Evolutionary conservation across 2,113 vertebrate species (phyloP), one percentile per base, ranked within the genome.

Genomic region (Opisthocomus hoazin): DNA sequence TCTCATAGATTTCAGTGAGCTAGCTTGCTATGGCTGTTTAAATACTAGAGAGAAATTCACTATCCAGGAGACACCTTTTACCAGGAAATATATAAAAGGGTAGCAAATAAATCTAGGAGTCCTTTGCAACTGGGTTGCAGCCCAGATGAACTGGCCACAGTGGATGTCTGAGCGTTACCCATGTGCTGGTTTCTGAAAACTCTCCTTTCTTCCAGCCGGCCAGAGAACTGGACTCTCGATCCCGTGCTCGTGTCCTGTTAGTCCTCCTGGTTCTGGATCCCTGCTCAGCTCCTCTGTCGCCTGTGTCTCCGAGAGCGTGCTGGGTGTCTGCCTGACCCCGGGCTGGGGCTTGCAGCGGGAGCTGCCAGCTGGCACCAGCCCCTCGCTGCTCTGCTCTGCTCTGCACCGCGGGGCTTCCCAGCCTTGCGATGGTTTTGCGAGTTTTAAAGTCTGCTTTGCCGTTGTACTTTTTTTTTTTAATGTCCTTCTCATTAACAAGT

Each of bases 191-290:
- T 75, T 68, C 57, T 58, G 37, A 61, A 50, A 78, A 53, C 26
- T 24, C 34, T 15, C 21, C 19, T 56, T 73, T n/a, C n/a, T 36
- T 50, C 26, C 12, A 15, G 12, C 7, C 11, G 2, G 13, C 16
- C 3, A 2, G 22, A 66, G 45, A 53, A 11, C 3, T 19, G 17
- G 7, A 7, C 8, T n/a, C 19, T 54, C 4, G 2, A 5, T 27
- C 3, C 57, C 0, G 0, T 15, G 41, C 1, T 37, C 0, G 0
- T 11, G 18, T 10, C 13, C 26, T 10, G 19, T 12, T 21, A 20
- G 12, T 45, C 58, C 22, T 86, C 21, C n/a, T 24, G 90, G 23
- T 34, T 34, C 70, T 9, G 53, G 32, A 19, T 12, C 57, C 5
- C 65, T 22, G 41, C 43, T 7, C 43, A 19, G 30, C 34, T 71